These are phyloP conservation scores for Spea multiplicata DNA, from an alignment of 2,113 vertebrate genomes.

Conservation along the genomic window DNA sequence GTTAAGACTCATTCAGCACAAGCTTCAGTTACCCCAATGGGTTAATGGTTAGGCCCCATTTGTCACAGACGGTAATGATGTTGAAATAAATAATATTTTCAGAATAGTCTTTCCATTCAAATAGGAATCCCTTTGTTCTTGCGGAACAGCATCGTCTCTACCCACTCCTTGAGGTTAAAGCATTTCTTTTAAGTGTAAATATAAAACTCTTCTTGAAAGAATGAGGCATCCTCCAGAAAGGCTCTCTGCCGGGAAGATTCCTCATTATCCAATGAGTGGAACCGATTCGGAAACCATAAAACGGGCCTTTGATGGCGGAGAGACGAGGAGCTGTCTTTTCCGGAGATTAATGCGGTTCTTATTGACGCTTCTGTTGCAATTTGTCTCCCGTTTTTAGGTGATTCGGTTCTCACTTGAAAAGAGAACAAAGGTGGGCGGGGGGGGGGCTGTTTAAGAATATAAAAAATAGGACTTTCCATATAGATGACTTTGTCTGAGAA, in stretches of 20 bases:
- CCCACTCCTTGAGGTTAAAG: conserved; percentile 42
- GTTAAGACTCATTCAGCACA: too few species aligned
- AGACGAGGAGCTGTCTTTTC: conserved; percentile 38
- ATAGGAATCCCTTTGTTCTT: conserved; percentile 39
- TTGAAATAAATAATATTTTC: conserved; percentile 28
- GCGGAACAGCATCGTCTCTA: conserved; percentile 22
- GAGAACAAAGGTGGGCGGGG: not conserved
- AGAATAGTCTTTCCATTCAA: conserved; percentile 32
- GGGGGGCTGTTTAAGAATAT: not conserved
- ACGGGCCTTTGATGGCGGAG: conserved; percentile 34
- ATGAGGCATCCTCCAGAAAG: conserved; percentile 33
- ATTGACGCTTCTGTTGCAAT: conserved; percentile 44
- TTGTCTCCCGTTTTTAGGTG: conserved; percentile 35
- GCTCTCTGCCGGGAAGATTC: conserved; percentile 35
- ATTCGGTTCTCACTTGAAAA: conserved; percentile 27
- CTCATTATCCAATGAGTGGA: conserved; percentile 46
- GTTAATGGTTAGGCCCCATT: conserved; percentile 14
- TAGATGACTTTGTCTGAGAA: conserved; percentile 4
- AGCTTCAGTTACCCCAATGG: not conserved
- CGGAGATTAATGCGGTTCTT: conserved; percentile 40
- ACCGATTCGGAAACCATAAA: conserved; percentile 42
- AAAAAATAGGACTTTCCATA: not conserved
- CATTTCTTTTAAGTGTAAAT: conserved; percentile 47
- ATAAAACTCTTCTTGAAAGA: conserved; percentile 35
- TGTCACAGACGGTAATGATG: conserved; percentile 27